Base-by-base conservation (phyloP, 2,888 invertebrate genomes). In the Poecilobothrus nobilitatus region DNA sequence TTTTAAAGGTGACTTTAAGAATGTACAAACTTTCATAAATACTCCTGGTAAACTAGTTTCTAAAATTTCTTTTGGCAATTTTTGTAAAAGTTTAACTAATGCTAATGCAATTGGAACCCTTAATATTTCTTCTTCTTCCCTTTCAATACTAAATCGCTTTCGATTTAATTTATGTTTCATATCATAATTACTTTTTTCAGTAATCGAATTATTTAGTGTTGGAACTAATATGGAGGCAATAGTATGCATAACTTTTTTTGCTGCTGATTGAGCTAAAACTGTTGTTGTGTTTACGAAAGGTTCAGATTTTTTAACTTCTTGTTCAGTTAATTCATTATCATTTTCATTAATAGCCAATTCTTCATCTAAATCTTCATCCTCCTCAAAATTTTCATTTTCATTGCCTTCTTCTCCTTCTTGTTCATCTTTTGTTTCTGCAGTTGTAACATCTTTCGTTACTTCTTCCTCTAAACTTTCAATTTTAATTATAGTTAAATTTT, bases 31-130 rank as follows among this genome's bases (percentile, higher is more conserved):
- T 80, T 96, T 96, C 84, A 92, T 88, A 72, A 95, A 89, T 67
- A 95, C 88, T 64, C 94, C 91, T 68, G 94, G 90, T 67, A 97
- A 81, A 79, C 93, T 91, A 68, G 86, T 83, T 63, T 91, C 87
- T 68, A 97, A 79, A 70, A 92, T 83, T 71, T 86, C 86, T 67
- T 87, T 84, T 0, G 97, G 97, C 66, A 98, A 82, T 74, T 91
- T 89, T 77, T 96, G 94, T 72, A 99, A 82, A 22, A 98, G 81
- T 79, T 97, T 97, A 0, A 97, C 93, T 68, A 96, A 86, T 0
- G 98, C 96, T 68, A 97, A 82, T 0, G 96, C 95, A 70, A 99
- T 90, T 0, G 98, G 97, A 9, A 97, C 92, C 66, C 94, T 85
- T 72, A 92, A 83, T 74, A 96, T 88, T 76, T 97, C 96, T 72